Evolutionary conservation across 2,113 vertebrate species (phyloP).

Genomic region (Probosciger aterrimus): DNA sequence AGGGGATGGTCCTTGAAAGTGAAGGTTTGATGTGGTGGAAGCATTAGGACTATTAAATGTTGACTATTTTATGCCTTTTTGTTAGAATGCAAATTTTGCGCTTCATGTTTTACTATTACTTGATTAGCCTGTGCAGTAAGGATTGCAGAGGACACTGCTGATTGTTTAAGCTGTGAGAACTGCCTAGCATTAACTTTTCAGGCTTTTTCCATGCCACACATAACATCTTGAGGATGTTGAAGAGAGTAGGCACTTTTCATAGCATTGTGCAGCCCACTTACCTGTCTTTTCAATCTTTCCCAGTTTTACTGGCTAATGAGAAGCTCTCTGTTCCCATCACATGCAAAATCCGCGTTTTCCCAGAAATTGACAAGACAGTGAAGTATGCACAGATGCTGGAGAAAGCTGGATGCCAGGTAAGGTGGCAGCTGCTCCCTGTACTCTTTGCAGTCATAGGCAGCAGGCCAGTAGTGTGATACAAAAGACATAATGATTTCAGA

Average conservation of each 20-base stretch:
- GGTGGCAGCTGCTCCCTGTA: conserved; percentile 27
- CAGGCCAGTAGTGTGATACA: not conserved
- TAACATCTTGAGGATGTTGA: not conserved
- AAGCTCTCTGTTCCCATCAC: conserved; percentile 94
- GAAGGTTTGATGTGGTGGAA: not conserved
- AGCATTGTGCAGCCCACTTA: conserved; percentile 34
- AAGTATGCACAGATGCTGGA: conserved; percentile 95
- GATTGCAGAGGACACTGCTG: not conserved
- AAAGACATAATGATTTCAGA: not conserved
- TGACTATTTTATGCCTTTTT: not conserved
- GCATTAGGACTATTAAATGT: not conserved
- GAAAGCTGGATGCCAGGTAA: conserved; percentile 95
- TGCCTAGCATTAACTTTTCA: not conserved
- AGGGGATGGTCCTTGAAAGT: not conserved
- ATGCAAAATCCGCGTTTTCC: conserved; percentile 96
- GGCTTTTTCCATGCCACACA: not conserved
- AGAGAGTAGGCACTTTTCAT: not conserved
- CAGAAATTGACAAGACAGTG: conserved; percentile 91
- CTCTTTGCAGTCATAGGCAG: not conserved
- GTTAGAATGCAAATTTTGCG: not conserved
- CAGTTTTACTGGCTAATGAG: conserved; percentile 90
- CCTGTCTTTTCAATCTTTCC: conserved; percentile 26
- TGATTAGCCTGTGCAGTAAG: not conserved
- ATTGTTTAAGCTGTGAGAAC: not conserved
- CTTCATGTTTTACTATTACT: not conserved